Percentiles rank a stretch among this genome's conserved stretches.
phyloP scores from a whole-genome alignment of 2,797 vertebrate genomes.

The Danio albolineatus region DNA sequence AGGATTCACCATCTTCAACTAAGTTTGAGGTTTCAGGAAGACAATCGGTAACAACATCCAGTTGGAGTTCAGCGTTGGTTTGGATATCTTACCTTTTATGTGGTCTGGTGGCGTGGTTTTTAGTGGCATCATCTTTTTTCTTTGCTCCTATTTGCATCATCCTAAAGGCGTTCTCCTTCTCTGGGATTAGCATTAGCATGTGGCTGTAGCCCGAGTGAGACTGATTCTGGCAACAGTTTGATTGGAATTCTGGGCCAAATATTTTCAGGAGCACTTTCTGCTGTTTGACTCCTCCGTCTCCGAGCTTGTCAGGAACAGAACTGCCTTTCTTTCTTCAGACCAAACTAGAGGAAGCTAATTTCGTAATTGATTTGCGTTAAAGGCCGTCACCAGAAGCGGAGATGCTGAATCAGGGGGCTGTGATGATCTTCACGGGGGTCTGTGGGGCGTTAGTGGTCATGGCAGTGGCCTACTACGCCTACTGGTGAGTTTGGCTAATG shows the following conservation, averaged over 20 bases:
- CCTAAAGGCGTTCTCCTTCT: constrained; percentile 69
- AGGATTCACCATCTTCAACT: background rate
- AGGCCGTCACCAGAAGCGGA: constrained; percentile 34
- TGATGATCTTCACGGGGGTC: constrained; percentile 90
- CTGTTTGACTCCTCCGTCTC: background rate
- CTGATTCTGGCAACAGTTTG: background rate
- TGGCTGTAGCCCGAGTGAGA: constrained; percentile 45
- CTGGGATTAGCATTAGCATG: constrained; percentile 74
- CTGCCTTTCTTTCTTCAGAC: background rate
- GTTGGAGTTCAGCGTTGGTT: background rate
- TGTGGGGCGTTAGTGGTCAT: constrained; percentile 85
- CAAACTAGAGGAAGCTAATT: background rate
- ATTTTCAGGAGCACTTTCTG: background rate
- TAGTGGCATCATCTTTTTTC: background rate
- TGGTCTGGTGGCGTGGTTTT: constrained; percentile 30
- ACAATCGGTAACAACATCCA: background rate
- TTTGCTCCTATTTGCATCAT: constrained; percentile 61
- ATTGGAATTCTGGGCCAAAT: background rate
- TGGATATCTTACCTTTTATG: background rate
- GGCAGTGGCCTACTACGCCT: constrained; percentile 93
- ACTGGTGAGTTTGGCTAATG: constrained; percentile 85
- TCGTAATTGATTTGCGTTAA: background rate
- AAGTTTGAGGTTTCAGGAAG: background rate
- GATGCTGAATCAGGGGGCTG: constrained; percentile 87
- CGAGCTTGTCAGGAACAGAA: constrained; percentile 3